Conservation (phyloP, 2,113 vertebrate species). For the Cinclus cinclus region DNA sequence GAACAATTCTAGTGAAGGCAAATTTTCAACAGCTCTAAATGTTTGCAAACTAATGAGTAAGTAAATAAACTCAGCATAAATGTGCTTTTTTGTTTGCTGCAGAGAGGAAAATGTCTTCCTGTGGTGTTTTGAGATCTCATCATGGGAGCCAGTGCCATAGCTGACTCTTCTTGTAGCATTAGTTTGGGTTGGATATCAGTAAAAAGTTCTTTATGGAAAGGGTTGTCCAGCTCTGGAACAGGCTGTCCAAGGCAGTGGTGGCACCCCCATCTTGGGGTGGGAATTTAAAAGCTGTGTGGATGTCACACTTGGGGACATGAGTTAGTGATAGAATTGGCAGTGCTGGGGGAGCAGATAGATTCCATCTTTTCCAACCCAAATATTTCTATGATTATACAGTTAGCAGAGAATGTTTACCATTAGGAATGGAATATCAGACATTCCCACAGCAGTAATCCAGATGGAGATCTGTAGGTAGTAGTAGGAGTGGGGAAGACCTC, state of each 20-base stretch:
- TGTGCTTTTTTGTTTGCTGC: background rate
- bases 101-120: background rate
- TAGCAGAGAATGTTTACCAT: background rate
- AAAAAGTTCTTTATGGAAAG: background rate
- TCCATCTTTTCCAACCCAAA: background rate
- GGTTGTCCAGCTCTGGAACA: background rate
- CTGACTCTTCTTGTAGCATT: background rate
- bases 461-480: background rate
- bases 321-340: background rate
- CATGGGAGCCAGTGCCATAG: background rate
- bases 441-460: background rate
- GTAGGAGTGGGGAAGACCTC: background rate
- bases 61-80: background rate
- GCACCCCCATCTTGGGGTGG: accelerated
- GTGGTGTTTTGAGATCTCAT: background rate
- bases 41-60: background rate
- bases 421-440: background rate
- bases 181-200: background rate
- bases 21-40: background rate
- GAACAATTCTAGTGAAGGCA: background rate
- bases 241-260: background rate
- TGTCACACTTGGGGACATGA: background rate
- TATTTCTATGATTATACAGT: background rate
- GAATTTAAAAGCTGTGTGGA: background rate
- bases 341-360: background rate